phyloP scores from a whole-genome alignment of 2,113 vertebrate genomes.

The Brachyhypopomus gauderio region DNA sequence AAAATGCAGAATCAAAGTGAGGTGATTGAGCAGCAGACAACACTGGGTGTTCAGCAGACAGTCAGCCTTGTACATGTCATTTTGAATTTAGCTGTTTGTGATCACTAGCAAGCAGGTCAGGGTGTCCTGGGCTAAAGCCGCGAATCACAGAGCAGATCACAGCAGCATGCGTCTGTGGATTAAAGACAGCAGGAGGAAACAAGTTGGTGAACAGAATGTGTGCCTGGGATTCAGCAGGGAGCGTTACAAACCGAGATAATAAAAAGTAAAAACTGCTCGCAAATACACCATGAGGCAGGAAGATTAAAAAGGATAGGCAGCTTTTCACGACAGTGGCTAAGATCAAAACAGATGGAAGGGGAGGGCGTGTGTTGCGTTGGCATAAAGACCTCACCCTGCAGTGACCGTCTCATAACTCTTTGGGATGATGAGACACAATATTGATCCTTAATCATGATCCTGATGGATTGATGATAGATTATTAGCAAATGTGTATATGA shows the following conservation, averaged over 20 bases:
- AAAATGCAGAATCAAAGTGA: too few relatives aligned
- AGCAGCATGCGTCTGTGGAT: slow-evolving; percentile 4
- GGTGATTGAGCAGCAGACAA: not conserved
- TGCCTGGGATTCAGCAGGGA: too few relatives aligned
- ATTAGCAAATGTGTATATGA: too few relatives aligned
- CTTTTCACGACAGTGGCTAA: slow-evolving; percentile 49
- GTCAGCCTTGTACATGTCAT: not conserved
- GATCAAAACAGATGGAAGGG: not conserved
- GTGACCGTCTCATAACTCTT: not conserved
- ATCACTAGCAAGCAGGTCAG: not conserved
- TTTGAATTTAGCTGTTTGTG: not conserved
- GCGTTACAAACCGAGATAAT: slow-evolving; percentile 49
- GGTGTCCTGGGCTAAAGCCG: not conserved
- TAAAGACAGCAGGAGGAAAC: slow-evolving; percentile 24
- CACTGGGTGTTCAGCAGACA: not conserved
- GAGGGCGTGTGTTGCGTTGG: not conserved
- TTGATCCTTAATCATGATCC: too few relatives aligned
- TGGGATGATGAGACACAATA: too few relatives aligned
- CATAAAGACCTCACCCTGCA: not conserved
- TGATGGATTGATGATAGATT: too few relatives aligned
- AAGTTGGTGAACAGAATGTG: slow-evolving; percentile 32
- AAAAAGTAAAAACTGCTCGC: slow-evolving; percentile 62
- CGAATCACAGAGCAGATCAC: not conserved
- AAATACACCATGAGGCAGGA: slow-evolving; percentile 58
- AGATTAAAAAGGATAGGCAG: slow-evolving; percentile 68